Base-by-base conservation (phyloP, 2,797 vertebrate species). In the Centroberyx gerrardi region DNA sequence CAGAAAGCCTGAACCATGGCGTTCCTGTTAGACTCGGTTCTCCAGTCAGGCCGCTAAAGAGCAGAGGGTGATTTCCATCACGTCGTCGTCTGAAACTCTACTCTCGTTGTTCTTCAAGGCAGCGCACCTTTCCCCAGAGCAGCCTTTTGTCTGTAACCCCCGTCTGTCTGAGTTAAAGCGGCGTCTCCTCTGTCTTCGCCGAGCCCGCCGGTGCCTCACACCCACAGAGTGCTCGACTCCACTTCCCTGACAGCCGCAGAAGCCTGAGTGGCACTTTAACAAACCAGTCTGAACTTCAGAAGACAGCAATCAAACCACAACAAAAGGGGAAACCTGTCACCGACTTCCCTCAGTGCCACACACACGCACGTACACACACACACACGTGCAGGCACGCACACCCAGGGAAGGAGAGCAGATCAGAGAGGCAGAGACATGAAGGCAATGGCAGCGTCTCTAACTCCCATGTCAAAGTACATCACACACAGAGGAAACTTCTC, bases 261-360 rank as follows among this genome's bases (percentile, higher is more conserved):
- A 33, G 55, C 40, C 65, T 77, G 86, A 89, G 70, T 80, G 80
- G 42, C 88, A 87, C 76, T 79, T 82, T 67, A 83, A 79, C 81
- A 88, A 89, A 90, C 70, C 52, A 2, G 14, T 74, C 62, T 72
- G 69, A 87, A 76, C 77, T 74, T 84, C 61, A 78, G 53, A 89
- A 62, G 76, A 82, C 77, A 42, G 61, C 72, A 58, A 85, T 83
- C 77, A 78, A 83, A 77, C 49, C 56, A 27, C 68, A 60, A 70
- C 66, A 80, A 81, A 81, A 49, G 22, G 36, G 53, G 28, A 48
- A 73, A 76, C 29, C 56, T 75, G 82, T 72, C 77, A 74, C 67
- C 18, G 36, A 29, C 69, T 81, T 72, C 65, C 61, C 52, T 48
- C 28, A 40, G 56, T 22, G 4, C 53, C 22, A 5, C 53, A n/a